A percentile compares a stretch with the other conserved stretches of the same genome.
These are phyloP conservation scores for Fukomys damarensis DNA, from an alignment of 2,113 vertebrate species.

Conservation along the genomic window DNA sequence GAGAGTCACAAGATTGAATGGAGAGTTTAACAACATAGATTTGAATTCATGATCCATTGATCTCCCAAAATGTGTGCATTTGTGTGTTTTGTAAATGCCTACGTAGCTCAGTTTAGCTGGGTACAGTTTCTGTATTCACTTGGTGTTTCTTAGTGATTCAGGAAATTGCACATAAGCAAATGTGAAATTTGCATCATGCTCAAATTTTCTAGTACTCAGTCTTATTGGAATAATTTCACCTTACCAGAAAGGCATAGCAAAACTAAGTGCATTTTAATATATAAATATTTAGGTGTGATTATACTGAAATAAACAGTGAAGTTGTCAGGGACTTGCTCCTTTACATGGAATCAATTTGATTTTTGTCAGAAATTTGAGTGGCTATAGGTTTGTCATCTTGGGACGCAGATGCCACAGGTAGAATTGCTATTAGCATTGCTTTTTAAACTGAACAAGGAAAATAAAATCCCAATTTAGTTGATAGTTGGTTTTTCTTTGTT, in stretches of 20 bases:
- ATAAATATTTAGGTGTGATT: not conserved
- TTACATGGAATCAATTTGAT: not conserved
- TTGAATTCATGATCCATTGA: not conserved
- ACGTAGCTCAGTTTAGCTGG: not conserved
- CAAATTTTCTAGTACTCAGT: not conserved
- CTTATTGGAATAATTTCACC: not conserved
- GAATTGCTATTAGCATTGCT: not conserved
- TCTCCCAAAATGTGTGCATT: not conserved
- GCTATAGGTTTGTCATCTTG: not conserved
- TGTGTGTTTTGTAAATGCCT: not conserved
- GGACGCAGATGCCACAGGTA: not conserved
- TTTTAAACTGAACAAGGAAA: not conserved
- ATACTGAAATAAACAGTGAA: not conserved
- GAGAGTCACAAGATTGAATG: not conserved
- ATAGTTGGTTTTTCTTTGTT: not conserved
- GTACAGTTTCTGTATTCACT: not conserved
- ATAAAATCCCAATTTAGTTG: conserved; percentile 20
- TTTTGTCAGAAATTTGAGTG: not conserved
- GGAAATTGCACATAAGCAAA: not conserved
- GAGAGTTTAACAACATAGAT: not conserved
- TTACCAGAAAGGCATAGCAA: not conserved
- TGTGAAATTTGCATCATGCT: not conserved
- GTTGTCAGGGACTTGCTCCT: not conserved
- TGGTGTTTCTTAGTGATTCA: not conserved
- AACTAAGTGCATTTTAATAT: not conserved